Base-by-base conservation (phyloP, 2,797 vertebrate genomes). In the Heterohyrax brucei region DNA sequence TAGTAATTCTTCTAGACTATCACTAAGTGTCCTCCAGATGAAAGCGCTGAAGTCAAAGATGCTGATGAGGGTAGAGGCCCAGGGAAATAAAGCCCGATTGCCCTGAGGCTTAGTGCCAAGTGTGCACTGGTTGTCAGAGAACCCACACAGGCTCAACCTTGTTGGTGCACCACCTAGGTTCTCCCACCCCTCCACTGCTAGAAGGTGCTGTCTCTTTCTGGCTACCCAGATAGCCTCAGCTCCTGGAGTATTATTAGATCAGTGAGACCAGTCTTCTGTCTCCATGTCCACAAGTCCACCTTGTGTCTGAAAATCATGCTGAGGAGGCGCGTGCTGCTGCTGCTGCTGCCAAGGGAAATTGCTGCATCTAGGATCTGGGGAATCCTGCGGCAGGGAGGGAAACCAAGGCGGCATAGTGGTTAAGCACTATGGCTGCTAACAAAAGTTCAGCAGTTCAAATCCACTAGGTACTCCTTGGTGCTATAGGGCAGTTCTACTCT, bases 81-180 rank as follows among this genome's bases (percentile, higher is more conserved):
- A 78, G 78, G 26, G 46, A 96, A 50, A 81, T 79, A 66, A 95
- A 83, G 76, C 46, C 91, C 80, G 80, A 95, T 0, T 28, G 64
- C 39, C 6, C 30, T 30, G 56, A 78, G 59, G 26, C 39, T 85
- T 30, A 59, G 94, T 83, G 79, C 72, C 80, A 80, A 73, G 56
- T 50, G 19, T 72, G 30, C 62, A 3, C 44, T 61, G 30, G 76
- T 7, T 12, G 18, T 53, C 70, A 81, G 78, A 91, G 86, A 59
- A 53, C 61, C n/a, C 28, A 66, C 44, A 7, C 4, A 24, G 56
- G 62, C 86, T 88, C 39, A 18, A 64, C 24, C 78, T 59, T 66
- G 30, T 0, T 64, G 59, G 68, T 72, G 9, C 30, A 19, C 79
- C 62, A 18, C 5, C 12, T 44, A 22, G 70, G 73, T 14, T 33